These are phyloP conservation scores for Limnephilus marmoratus DNA, from an alignment of 2,888 invertebrate genomes.

Conservation along the genomic window DNA sequence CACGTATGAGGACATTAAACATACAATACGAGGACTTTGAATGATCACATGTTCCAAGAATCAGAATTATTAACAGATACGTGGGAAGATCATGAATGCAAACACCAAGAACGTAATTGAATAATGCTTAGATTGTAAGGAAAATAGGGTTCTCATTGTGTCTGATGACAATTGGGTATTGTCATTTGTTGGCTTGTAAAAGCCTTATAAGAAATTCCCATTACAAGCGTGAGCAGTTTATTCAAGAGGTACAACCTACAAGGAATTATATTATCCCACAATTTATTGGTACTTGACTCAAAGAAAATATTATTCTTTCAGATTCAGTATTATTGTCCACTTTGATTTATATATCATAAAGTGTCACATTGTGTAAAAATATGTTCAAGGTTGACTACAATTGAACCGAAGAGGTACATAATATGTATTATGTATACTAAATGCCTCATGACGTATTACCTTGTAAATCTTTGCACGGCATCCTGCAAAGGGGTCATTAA, in stretches of 20 bases:
- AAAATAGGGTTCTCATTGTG: neutral
- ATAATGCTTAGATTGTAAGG: neutral
- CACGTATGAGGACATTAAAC: neutral
- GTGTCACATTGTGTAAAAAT: neutral
- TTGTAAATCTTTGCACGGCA: neutral
- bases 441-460: neutral
- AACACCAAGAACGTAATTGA: neutral
- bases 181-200: neutral
- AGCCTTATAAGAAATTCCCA: neutral
- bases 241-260: neutral
- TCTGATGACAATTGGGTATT: slow-evolving; percentile 2
- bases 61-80: neutral
- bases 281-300: neutral
- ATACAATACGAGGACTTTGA: neutral
- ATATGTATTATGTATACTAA: neutral
- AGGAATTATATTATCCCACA: neutral
- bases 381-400: slow-evolving; percentile 9
- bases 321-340: neutral
- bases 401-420: neutral
- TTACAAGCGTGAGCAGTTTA: neutral
- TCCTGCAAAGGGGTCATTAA: neutral
- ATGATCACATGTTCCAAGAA: neutral
- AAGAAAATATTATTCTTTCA: neutral
- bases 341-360: neutral
- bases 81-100: slow-evolving; percentile 2